phyloP scores from a whole-genome alignment of 1,140 invertebrate genomes.

The Drosophila parvula region DNA sequence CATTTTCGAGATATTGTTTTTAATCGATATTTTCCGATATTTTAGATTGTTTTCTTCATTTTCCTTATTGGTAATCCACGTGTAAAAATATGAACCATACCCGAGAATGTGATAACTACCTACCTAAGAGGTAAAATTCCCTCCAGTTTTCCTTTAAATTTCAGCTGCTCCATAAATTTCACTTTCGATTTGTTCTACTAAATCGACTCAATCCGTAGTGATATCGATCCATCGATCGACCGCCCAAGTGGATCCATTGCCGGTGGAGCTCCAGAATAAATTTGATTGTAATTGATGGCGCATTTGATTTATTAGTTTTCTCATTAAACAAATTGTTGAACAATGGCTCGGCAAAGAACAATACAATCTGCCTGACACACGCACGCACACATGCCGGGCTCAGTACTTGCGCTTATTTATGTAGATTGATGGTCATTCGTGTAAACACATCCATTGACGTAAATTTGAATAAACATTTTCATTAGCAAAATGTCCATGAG shows the following conservation, averaged over 20 bases:
- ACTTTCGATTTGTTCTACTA: not conserved
- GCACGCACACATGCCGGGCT: slow-evolving; percentile 17
- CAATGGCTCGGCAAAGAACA: slow-evolving; percentile 53
- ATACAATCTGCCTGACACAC: slow-evolving; percentile 22
- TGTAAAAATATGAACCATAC: no score
- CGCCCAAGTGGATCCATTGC: not conserved
- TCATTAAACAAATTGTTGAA: slow-evolving; percentile 77
- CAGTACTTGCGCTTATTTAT: slow-evolving; percentile 58
- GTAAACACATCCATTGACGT: slow-evolving; percentile 76
- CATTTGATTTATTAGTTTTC: slow-evolving; percentile 79
- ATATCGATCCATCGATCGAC: slow-evolving; percentile 47
- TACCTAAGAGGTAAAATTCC: no score
- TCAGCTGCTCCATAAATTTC: no score
- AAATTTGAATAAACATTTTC: slow-evolving; percentile 81
- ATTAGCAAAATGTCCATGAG: slow-evolving; percentile 71
- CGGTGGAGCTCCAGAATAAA: slow-evolving; percentile 9
- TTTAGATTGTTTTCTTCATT: no score
- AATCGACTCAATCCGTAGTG: slow-evolving; percentile 1
- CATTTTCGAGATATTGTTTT: no score
- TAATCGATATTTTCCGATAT: no score
- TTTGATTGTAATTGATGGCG: slow-evolving; percentile 59
- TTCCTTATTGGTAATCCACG: no score
- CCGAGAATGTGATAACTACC: no score
- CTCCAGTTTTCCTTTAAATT: not conserved
- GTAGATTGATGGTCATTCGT: slow-evolving; percentile 67